Conservation (phyloP, 2,888 invertebrate genomes). For the Thumatha senex region DNA sequence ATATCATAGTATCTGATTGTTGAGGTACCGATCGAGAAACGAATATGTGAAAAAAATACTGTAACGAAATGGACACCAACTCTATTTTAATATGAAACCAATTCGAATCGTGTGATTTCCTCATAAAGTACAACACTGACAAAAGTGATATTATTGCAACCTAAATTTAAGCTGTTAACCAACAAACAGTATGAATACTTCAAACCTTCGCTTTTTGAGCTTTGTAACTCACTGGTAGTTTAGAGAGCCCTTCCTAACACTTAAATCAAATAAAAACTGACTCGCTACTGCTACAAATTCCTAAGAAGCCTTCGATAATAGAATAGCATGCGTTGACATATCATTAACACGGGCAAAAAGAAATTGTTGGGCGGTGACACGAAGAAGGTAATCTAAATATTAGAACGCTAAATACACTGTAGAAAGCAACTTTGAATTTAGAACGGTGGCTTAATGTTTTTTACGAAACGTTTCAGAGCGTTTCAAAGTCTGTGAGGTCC, state of each 20-base stretch:
- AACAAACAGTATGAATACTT: background rate
- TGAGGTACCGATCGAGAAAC: too few species aligned
- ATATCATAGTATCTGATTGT: too few species aligned
- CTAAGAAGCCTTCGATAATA: conserved; percentile 19
- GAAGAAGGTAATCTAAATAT: conserved; percentile 17
- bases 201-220: conserved; percentile 3
- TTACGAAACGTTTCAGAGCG: background rate
- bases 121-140: too few species aligned
- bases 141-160: background rate
- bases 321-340: conserved; percentile 15
- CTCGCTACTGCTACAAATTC: conserved; percentile 18
- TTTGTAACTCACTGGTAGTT: conserved; percentile 14
- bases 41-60: too few species aligned
- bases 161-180: background rate
- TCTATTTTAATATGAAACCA: too few species aligned
- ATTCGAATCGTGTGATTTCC: too few species aligned
- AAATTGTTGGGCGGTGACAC: conserved; percentile 13
- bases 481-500: too few species aligned
- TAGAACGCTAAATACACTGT: conserved; percentile 3
- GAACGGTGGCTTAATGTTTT: conserved; percentile 4
- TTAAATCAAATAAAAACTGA: conserved; percentile 20
- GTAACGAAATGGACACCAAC: too few species aligned
- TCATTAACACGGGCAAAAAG: conserved; percentile 23
- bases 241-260: conserved; percentile 26
- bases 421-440: background rate